phyloP scores from a whole-genome alignment of 64 coral and sea anemone species.

The Montipora efflorescens region DNA sequence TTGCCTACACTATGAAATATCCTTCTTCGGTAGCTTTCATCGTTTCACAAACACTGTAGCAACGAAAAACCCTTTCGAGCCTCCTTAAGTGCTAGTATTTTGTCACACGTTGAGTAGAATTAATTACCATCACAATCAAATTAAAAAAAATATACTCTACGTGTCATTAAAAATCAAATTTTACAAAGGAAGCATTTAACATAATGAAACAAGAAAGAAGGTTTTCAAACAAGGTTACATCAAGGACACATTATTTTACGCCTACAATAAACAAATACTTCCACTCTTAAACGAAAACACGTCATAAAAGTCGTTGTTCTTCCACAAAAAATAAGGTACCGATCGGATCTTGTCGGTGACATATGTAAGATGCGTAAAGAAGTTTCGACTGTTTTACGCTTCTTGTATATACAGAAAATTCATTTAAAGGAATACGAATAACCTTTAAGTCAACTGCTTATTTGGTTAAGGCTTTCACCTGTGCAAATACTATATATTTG shows the following conservation, averaged over 20 bases:
- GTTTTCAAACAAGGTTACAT: neutral
- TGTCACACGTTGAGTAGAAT: too few relatives aligned
- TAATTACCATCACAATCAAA: too few relatives aligned
- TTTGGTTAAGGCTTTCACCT: neutral
- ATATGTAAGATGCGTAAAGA: neutral
- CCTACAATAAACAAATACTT: neutral
- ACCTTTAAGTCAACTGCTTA: neutral
- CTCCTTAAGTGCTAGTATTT: too few relatives aligned
- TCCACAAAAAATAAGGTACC: neutral
- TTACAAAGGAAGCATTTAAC: neutral
- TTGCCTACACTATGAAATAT: too few relatives aligned
- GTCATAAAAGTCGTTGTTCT: neutral
- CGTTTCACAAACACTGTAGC: too few relatives aligned
- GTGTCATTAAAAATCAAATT: too few relatives aligned
- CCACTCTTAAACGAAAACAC: neutral
- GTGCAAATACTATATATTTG: neutral
- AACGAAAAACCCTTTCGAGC: too few relatives aligned
- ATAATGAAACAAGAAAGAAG: neutral
- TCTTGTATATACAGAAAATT: neutral
- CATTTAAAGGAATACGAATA: neutral
- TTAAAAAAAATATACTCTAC: too few relatives aligned
- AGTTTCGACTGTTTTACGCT: neutral
- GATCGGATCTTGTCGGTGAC: neutral
- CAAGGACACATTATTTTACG: neutral
- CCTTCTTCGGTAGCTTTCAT: too few relatives aligned